These are phyloP conservation scores for Mesitornis unicolor DNA, from an alignment of 2,113 vertebrate species.

Conservation along the genomic window DNA sequence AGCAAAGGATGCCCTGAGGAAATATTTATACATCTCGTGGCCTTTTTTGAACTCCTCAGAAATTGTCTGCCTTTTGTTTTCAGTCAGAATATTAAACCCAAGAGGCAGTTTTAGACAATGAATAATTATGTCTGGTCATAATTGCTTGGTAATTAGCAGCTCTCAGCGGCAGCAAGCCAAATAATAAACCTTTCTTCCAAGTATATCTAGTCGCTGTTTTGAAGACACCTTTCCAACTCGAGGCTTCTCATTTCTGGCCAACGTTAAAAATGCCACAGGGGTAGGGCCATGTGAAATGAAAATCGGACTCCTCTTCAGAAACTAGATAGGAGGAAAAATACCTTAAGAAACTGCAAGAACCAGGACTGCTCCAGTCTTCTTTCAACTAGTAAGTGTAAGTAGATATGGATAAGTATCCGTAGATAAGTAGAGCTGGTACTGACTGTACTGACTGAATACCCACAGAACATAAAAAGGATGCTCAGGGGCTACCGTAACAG, in stretches of 20 bases:
- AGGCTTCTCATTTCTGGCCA: not conserved
- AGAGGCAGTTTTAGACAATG: not conserved
- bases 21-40: not conserved
- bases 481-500: not conserved
- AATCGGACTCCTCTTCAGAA: not conserved
- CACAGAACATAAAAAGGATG: not conserved
- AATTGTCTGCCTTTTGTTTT: constrained; percentile 1
- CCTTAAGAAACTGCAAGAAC: not conserved
- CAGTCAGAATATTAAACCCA: constrained; percentile 14
- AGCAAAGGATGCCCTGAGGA: constrained; percentile 19
- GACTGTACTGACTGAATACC: not conserved
- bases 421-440: not conserved
- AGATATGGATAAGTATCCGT: too few relatives aligned
- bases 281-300: not conserved
- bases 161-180: not conserved
- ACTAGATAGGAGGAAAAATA: not conserved
- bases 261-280: not conserved
- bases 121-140: constrained; percentile 18
- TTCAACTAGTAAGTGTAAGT: too few relatives aligned
- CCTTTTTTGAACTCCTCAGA: not conserved
- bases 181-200: constrained; percentile 34
- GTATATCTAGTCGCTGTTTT: constrained; percentile 41
- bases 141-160: constrained; percentile 41
- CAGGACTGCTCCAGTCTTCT: not conserved
- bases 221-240: constrained; percentile 30